Percentiles rank a stretch among this genome's conserved stretches.
phyloP scores from a whole-genome alignment of 2,113 vertebrate genomes.

The Laterallus jamaicensis region DNA sequence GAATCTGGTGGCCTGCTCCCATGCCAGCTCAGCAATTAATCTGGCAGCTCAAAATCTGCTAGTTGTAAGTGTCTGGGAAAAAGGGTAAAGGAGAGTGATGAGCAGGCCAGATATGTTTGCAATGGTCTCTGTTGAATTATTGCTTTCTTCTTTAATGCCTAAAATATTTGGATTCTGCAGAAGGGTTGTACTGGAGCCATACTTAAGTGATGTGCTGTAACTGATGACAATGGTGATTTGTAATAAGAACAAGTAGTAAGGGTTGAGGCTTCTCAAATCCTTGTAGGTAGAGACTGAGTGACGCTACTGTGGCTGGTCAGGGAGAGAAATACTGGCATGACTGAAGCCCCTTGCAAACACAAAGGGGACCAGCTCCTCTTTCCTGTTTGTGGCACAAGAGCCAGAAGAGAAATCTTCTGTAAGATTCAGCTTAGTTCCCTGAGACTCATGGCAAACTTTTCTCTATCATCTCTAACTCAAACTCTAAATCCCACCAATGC shows the following conservation, averaged over 20 bases:
- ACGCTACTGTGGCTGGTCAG: not conserved
- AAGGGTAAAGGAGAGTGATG: not conserved
- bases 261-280: not conserved
- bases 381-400: not conserved
- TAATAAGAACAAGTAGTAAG: not conserved
- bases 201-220: not conserved
- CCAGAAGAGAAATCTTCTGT: not conserved
- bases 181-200: not conserved
- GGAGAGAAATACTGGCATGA: not conserved
- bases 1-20: not conserved
- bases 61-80: not conserved
- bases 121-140: not conserved
- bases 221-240: not conserved
- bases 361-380: not conserved
- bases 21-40: conserved; percentile 27
- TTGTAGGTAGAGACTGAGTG: not conserved
- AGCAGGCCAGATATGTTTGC: not conserved
- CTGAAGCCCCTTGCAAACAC: not conserved
- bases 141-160: not conserved
- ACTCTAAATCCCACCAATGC: not conserved
- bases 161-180: not conserved
- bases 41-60: conserved; percentile 1
- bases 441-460: not conserved
- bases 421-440: not conserved
- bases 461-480: not conserved